Conservation (phyloP, 2,113 vertebrate species). For the Glaucidium brasilianum region DNA sequence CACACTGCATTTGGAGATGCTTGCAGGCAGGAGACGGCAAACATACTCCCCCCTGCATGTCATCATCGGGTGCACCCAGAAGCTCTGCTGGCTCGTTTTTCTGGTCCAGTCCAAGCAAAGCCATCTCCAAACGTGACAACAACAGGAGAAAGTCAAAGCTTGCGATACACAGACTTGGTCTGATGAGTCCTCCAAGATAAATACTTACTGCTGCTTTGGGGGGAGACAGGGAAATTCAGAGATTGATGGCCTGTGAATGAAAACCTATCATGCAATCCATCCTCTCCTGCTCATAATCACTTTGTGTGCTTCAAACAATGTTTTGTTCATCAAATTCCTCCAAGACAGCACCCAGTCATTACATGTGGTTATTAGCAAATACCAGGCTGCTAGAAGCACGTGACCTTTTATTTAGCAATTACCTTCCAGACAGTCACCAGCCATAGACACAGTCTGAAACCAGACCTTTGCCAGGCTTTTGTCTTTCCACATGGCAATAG, state of each 20-base stretch:
- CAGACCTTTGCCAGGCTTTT: background rate
- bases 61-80: background rate
- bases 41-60: too few species aligned
- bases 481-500: fast-evolving
- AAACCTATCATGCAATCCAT: background rate
- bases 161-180: background rate
- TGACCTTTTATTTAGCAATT: background rate
- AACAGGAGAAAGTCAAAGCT: background rate
- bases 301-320: background rate
- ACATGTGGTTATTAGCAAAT: background rate
- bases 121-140: background rate
- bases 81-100: background rate
- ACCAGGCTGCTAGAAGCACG: background rate
- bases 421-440: background rate
- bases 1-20: background rate
- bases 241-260: background rate
- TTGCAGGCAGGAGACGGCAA: background rate
- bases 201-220: background rate
- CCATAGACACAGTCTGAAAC: background rate
- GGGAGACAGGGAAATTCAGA: background rate
- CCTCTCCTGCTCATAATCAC: background rate
- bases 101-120: background rate
- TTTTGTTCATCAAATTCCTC: background rate
- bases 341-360: background rate
- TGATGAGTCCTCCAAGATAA: background rate